Percentiles rank a stretch among this genome's conserved stretches.
Conservation (phyloP, 2,888 invertebrate species). For the Autographa pulchrina region DNA sequence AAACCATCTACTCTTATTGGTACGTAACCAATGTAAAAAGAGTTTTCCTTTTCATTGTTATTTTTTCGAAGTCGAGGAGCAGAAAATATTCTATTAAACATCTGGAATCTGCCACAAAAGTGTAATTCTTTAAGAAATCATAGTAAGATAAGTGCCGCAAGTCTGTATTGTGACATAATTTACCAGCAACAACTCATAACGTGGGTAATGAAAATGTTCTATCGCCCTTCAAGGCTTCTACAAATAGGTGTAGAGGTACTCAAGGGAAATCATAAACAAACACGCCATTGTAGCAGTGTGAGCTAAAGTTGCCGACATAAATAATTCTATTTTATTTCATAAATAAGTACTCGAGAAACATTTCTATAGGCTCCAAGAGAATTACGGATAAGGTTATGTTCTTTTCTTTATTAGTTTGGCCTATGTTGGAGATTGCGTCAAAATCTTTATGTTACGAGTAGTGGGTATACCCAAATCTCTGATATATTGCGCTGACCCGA, state of each 20-base stretch:
- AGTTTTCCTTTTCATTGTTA: no score
- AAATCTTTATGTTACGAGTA: conserved; percentile 9
- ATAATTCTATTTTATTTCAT: conserved; percentile 61
- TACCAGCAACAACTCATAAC: conserved; percentile 55
- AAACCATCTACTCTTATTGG: no score
- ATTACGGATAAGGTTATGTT: conserved; percentile 51
- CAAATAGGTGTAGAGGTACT: conserved; percentile 61
- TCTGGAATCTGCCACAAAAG: not conserved
- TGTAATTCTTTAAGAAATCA: not conserved
- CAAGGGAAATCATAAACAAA: conserved; percentile 64
- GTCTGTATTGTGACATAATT: conserved; percentile 54
- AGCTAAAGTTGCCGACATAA: conserved; percentile 61
- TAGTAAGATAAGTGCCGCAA: conserved; percentile 21
- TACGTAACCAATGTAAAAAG: no score
- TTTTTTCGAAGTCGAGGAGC: no score
- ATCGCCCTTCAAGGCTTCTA: conserved; percentile 61
- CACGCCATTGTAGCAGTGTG: conserved; percentile 60
- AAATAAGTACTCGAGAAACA: conserved; percentile 51
- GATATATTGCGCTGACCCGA: not conserved
- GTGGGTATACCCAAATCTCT: not conserved
- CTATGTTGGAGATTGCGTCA: not conserved
- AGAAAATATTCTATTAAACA: not conserved
- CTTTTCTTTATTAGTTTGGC: conserved; percentile 41
- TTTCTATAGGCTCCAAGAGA: conserved; percentile 56
- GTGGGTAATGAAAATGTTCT: conserved; percentile 61